Evolutionary conservation across 2,888 invertebrate species (phyloP).

Genomic region (Drosophila diplacantha): DNA sequence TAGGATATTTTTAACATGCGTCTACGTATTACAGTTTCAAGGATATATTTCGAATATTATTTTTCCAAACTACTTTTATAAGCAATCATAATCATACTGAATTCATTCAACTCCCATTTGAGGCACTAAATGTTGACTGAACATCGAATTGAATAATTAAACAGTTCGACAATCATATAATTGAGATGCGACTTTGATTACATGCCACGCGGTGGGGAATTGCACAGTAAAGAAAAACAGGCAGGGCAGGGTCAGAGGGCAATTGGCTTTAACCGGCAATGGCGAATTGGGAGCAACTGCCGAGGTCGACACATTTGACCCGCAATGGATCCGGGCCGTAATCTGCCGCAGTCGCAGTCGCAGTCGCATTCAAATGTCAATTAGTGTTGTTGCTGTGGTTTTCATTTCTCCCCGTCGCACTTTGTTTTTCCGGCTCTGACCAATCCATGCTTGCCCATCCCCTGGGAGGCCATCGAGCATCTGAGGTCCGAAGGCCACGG

Average conservation of each 20-base stretch:
- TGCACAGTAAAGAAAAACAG: neutral
- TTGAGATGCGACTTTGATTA: constrained; percentile 35
- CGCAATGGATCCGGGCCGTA: constrained; percentile 39
- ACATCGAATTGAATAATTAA: constrained; percentile 33
- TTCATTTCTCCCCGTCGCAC: constrained; percentile 41
- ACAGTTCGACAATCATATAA: constrained; percentile 26
- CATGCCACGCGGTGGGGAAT: constrained; percentile 8
- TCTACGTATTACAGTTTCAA: neutral
- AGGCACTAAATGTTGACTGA: constrained; percentile 10
- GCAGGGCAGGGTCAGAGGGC: constrained; percentile 26
- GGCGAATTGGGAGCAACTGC: constrained; percentile 32
- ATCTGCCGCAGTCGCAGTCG: constrained; percentile 38
- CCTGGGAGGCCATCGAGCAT: constrained; percentile 21
- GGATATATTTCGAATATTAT: neutral
- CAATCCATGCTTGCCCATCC: constrained; percentile 10
- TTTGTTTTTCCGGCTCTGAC: constrained; percentile 50
- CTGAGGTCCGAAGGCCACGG: constrained; percentile 33
- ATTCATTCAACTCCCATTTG: neutral
- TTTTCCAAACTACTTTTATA: neutral
- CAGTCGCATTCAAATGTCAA: constrained; percentile 48
- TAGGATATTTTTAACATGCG: too few species aligned
- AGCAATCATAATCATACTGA: neutral
- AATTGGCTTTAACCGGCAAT: constrained; percentile 36
- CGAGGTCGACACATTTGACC: constrained; percentile 52
- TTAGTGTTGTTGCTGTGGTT: constrained; percentile 62